These are phyloP conservation scores for Acrossocheilus fasciatus DNA, from an alignment of 2,797 vertebrate genomes.

Conservation along the genomic window DNA sequence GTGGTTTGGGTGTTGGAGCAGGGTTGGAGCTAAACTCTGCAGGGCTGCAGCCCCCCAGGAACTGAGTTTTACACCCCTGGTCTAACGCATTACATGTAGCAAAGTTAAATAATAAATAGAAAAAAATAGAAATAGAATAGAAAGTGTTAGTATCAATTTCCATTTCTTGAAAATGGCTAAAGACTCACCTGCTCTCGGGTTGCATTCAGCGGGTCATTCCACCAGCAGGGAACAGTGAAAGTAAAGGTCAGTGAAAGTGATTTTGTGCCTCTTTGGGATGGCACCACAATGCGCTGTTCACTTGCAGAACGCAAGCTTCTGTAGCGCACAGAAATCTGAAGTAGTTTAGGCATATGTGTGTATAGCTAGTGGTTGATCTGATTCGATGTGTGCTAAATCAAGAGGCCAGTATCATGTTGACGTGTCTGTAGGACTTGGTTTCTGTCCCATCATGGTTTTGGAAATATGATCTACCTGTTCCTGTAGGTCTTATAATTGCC, in stretches of 20 bases:
- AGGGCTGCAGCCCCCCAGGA: no score
- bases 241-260: neutral
- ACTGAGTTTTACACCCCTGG: no score
- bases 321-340: neutral
- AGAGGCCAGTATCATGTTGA: neutral
- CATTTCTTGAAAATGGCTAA: neutral
- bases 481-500: neutral
- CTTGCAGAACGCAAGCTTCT: neutral
- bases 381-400: neutral
- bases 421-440: neutral
- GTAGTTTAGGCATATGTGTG: neutral
- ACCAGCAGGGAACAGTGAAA: neutral
- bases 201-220: neutral
- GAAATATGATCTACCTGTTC: conserved; percentile 28
- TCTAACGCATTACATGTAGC: no score
- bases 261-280: neutral
- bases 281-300: neutral
- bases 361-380: neutral
- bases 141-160: neutral
- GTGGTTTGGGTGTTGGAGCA: no score
- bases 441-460: neutral
- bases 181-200: neutral
- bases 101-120: neutral
- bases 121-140: neutral
- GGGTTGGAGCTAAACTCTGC: no score